Percentiles rank a stretch among this genome's conserved stretches.
Evolutionary conservation across 2,113 vertebrate species (phyloP).

Genomic region (Calyptommatus sinebrachiatus): DNA sequence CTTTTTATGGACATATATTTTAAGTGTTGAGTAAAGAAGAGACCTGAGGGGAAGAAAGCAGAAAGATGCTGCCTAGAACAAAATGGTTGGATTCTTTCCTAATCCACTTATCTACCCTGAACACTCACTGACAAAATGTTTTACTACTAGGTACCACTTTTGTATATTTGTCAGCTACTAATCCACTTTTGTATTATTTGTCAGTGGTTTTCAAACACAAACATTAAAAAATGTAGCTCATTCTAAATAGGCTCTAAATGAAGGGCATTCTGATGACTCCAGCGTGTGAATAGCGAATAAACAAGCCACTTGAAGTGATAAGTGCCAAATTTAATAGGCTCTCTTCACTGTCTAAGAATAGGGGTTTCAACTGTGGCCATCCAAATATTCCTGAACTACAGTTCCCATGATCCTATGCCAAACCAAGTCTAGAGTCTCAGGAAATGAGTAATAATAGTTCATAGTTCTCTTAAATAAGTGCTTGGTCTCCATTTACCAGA

Average conservation of each 20-base stretch:
- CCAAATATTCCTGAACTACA: background rate
- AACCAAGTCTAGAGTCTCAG: too few species aligned
- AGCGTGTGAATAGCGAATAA: background rate
- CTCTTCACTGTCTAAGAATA: too few species aligned
- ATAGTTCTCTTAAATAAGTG: too few species aligned
- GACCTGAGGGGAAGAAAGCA: constrained; percentile 4
- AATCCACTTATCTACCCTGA: constrained; percentile 41
- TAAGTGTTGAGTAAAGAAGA: constrained; percentile 20
- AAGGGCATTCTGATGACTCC: constrained; percentile 8
- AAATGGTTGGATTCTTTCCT: constrained; percentile 32
- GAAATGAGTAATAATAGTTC: too few species aligned
- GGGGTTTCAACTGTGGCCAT: background rate
- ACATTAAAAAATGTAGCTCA: background rate
- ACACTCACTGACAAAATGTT: constrained; percentile 34
- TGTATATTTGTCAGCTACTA: constrained; percentile 25
- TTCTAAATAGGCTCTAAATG: background rate
- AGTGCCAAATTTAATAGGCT: background rate
- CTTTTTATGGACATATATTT: constrained; percentile 25
- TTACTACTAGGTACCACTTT: constrained; percentile 42
- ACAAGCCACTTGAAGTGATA: background rate
- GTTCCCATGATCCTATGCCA: background rate
- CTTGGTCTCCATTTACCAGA: too few species aligned
- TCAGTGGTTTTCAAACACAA: constrained; percentile 31
- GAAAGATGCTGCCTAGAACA: constrained; percentile 22
- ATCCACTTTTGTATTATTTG: constrained; percentile 26